phyloP scores from a whole-genome alignment of 2,113 vertebrate genomes.

The Coptodon rendalli region DNA sequence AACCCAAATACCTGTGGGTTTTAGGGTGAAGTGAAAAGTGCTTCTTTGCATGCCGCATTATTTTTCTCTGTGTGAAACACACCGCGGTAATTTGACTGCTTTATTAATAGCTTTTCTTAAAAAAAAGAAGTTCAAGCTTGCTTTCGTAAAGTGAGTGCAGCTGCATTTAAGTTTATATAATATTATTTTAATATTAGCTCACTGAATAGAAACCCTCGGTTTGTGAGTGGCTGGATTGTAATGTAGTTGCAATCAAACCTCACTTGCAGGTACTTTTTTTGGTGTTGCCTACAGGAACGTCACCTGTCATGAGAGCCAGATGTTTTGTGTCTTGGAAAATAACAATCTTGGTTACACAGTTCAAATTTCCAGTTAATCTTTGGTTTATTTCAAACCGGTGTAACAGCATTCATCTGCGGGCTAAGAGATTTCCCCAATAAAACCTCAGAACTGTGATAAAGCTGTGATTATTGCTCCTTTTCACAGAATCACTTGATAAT shows the following conservation, averaged over 20 bases:
- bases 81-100: constrained; percentile 38
- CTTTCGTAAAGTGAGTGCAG: background rate
- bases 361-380: background rate
- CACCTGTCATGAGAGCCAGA: background rate
- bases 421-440: background rate
- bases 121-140: background rate
- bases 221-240: background rate
- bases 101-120: background rate
- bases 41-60: constrained; percentile 46
- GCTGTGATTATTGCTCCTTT: background rate
- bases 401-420: background rate
- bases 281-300: background rate
- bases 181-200: background rate
- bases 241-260: background rate
- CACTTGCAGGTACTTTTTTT: background rate
- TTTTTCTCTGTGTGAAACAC: constrained; percentile 44
- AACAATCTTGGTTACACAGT: background rate
- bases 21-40: constrained; percentile 34
- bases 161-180: background rate
- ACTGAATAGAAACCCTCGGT: background rate
- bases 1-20: constrained; percentile 56
- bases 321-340: background rate
- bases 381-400: background rate
- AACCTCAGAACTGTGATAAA: background rate
- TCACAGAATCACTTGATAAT: background rate